Evolutionary conservation across 2,797 vertebrate species (phyloP).

Genomic region (Myotis pilosus): DNA sequence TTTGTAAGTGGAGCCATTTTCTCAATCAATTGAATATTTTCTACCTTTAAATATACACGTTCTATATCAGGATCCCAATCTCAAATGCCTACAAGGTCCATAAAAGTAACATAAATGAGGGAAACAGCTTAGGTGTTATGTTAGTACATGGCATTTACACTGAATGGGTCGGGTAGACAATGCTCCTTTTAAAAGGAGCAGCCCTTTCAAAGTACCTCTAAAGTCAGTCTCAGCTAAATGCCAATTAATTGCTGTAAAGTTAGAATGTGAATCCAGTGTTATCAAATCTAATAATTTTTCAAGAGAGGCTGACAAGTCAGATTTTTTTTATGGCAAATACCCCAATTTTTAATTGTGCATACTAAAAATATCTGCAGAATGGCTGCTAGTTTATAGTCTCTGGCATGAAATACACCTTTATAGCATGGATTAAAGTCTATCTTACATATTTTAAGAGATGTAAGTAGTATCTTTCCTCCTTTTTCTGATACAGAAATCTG

Average conservation of each 20-base stretch:
- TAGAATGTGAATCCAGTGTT: background rate
- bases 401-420: background rate
- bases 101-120: background rate
- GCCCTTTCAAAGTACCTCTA: background rate
- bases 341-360: background rate
- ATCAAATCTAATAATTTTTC: background rate
- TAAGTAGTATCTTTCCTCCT: background rate
- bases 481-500: slow-evolving; percentile 9
- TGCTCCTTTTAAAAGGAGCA: background rate
- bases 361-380: background rate
- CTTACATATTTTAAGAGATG: background rate
- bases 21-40: background rate
- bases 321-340: slow-evolving; percentile 23
- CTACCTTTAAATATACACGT: background rate
- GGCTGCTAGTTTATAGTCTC: background rate
- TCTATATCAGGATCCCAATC: background rate
- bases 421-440: background rate
- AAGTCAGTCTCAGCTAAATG: background rate
- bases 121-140: background rate
- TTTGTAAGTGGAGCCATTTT: background rate
- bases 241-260: background rate
- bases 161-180: background rate
- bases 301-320: slow-evolving; percentile 5
- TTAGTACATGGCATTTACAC: background rate
- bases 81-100: background rate